These are phyloP conservation scores for Lumbricus terrestris DNA, from an alignment of 2,888 invertebrate species.

Conservation along the genomic window DNA sequence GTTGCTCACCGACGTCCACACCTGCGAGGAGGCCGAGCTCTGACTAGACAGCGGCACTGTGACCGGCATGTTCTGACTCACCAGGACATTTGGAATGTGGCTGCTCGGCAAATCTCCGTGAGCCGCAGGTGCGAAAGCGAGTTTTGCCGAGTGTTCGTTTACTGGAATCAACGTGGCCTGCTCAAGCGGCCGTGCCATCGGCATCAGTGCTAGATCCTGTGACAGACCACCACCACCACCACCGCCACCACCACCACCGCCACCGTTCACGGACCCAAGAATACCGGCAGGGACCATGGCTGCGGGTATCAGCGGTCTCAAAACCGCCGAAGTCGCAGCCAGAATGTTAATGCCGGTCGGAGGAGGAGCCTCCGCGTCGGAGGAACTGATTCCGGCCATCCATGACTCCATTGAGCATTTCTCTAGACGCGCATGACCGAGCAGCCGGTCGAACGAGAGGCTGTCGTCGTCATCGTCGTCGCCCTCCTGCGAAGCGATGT, in stretches of 20 bases:
- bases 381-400: neutral
- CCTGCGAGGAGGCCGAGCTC: neutral
- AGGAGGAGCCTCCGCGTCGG: neutral
- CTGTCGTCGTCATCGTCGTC: constrained; percentile 13
- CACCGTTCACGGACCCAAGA: neutral
- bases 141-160: neutral
- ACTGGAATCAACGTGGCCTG: neutral
- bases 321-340: neutral
- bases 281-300: neutral
- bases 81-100: neutral
- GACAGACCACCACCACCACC: neutral
- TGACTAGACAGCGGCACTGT: neutral
- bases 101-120: neutral
- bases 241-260: no score
- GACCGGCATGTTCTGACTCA: neutral
- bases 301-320: constrained; percentile 8
- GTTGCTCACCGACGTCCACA: neutral
- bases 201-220: neutral
- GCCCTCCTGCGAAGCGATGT: constrained; percentile 14
- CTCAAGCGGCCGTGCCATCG: neutral
- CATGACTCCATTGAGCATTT: constrained; percentile 7
- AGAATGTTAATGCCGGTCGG: neutral
- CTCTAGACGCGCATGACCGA: neutral
- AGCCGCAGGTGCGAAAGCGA: neutral
- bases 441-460: neutral